These are phyloP conservation scores for Rhabdomys pumilio DNA, from an alignment of 2,797 vertebrate species.

Conservation along the genomic window DNA sequence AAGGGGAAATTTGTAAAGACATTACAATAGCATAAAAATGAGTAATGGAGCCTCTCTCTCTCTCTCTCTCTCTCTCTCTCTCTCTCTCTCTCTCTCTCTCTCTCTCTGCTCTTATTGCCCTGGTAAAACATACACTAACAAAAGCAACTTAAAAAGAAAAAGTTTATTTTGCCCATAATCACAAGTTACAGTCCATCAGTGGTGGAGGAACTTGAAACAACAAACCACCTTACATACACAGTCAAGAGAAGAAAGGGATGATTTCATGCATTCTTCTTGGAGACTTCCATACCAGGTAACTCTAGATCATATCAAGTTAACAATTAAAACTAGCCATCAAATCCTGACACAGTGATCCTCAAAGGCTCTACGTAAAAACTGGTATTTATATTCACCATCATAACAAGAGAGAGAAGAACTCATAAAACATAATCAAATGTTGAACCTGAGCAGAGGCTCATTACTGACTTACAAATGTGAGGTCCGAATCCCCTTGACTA, in stretches of 20 bases:
- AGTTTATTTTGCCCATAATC: not conserved
- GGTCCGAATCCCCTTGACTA: not conserved
- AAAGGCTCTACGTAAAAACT: not conserved
- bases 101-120: not conserved
- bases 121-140: not conserved
- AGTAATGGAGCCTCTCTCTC: not conserved
- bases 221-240: not conserved
- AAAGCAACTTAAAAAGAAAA: not conserved
- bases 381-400: not conserved
- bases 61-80: not conserved
- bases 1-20: not conserved
- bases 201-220: not conserved
- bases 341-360: not conserved
- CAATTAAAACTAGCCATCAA: not conserved
- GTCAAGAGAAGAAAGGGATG: not conserved
- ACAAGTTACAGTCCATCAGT: not conserved
- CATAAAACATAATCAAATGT: not conserved
- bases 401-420: not conserved
- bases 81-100: no score
- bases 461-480: not conserved
- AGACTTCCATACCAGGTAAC: not conserved
- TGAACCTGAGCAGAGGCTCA: not conserved
- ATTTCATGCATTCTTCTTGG: not conserved
- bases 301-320: not conserved
- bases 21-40: not conserved